Conservation (phyloP, 1,140 invertebrate genomes). For the Argopecten irradians region DNA sequence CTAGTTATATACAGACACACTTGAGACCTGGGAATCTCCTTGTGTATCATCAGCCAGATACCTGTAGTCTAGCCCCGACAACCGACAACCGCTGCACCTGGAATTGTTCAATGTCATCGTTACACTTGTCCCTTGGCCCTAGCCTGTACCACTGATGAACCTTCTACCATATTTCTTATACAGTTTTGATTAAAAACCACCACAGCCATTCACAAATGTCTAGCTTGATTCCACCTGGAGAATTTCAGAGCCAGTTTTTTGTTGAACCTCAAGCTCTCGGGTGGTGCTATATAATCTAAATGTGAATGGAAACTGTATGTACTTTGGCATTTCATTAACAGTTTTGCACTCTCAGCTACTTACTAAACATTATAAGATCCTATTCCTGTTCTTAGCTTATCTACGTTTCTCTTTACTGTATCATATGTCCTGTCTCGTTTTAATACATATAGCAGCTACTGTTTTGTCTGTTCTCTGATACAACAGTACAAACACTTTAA, state of each 20-base stretch:
- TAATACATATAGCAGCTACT: background rate
- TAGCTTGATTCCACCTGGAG: background rate
- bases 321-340: slow-evolving; percentile 22
- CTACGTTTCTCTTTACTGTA: background rate
- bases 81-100: background rate
- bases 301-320: background rate
- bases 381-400: background rate
- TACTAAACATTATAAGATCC: background rate
- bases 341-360: background rate
- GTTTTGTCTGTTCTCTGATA: background rate
- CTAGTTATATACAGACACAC: background rate
- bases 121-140: background rate
- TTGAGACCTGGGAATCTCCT: background rate
- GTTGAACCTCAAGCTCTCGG: background rate
- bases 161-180: background rate
- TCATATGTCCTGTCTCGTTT: background rate
- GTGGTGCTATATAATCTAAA: background rate
- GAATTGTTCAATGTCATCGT: background rate
- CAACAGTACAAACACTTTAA: background rate
- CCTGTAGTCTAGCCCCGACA: background rate
- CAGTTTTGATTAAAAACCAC: background rate
- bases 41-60: background rate
- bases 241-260: background rate
- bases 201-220: background rate
- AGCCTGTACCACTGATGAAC: background rate